phyloP scores from a whole-genome alignment of 2,797 vertebrate species.

The Sciurus carolinensis region DNA sequence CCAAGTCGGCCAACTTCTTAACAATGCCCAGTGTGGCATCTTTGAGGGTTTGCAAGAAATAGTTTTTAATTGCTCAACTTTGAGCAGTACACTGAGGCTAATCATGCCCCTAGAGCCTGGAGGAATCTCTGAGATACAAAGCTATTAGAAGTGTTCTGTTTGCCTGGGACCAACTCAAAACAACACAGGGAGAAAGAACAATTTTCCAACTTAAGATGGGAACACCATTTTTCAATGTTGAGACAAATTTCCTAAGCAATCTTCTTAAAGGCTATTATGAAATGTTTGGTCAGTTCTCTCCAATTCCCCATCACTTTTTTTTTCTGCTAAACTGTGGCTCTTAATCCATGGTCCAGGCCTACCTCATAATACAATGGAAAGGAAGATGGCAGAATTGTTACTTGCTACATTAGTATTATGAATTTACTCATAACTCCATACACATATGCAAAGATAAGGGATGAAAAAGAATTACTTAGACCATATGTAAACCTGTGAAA shows the following conservation, averaged over 20 bases:
- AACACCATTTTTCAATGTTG: slow-evolving; percentile 50
- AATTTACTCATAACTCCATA: slow-evolving; percentile 51
- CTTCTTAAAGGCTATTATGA: slow-evolving; percentile 16
- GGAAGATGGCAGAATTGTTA: slow-evolving; percentile 7
- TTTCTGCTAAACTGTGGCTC: not conserved
- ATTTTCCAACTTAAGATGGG: slow-evolving; percentile 32
- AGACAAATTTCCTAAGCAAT: slow-evolving; percentile 65
- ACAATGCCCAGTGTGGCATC: slow-evolving; percentile 80
- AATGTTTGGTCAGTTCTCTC: not conserved
- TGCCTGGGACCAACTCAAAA: slow-evolving; percentile 58
- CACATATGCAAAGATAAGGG: not conserved
- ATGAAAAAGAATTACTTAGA: not conserved
- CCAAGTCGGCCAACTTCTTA: slow-evolving; percentile 80
- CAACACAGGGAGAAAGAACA: not conserved
- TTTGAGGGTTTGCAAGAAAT: slow-evolving; percentile 71
- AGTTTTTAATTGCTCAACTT: slow-evolving; percentile 81
- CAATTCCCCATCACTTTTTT: not conserved
- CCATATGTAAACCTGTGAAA: slow-evolving; percentile 20
- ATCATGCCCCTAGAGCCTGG: slow-evolving; percentile 73
- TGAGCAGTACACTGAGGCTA: slow-evolving; percentile 66
- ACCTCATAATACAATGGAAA: slow-evolving; percentile 3
- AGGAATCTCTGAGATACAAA: slow-evolving; percentile 53
- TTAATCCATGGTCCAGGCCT: slow-evolving; percentile 1
- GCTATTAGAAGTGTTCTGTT: slow-evolving; percentile 65
- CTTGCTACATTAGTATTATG: slow-evolving; percentile 41